Evolutionary conservation across 2,797 vertebrate species (phyloP).

Genomic region (Melopsittacus undulatus): DNA sequence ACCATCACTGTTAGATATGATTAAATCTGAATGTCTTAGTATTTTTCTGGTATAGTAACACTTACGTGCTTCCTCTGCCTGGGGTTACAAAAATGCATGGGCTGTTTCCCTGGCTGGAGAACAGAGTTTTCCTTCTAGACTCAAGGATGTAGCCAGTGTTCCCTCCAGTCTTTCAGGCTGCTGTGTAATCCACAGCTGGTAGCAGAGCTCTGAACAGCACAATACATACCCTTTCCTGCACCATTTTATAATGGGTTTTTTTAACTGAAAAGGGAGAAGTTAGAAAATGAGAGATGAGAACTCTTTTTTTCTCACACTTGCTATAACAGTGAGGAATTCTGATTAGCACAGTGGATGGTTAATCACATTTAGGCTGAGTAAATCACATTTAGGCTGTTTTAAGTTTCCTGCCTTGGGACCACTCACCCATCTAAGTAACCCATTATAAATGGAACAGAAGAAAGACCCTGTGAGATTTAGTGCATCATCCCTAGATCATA

Average conservation of each 20-base stretch:
- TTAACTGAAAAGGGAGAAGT: not conserved
- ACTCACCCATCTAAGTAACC: not conserved
- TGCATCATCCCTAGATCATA: not conserved
- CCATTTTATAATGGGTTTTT: not conserved
- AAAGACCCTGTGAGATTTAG: not conserved
- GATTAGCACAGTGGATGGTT: not conserved
- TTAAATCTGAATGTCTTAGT: not conserved
- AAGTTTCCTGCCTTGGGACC: not conserved
- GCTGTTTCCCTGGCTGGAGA: not conserved
- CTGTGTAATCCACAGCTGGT: not conserved
- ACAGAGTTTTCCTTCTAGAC: not conserved
- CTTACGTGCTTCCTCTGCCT: not conserved
- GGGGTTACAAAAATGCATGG: not conserved
- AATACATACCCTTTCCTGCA: not conserved
- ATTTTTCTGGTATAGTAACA: not conserved
- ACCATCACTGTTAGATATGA: not conserved
- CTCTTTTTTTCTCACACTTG: not conserved
- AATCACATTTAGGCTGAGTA: not conserved
- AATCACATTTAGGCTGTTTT: not conserved
- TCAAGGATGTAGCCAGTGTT: not conserved
- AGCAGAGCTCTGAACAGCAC: not conserved
- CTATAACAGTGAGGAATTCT: not conserved
- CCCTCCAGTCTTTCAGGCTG: not conserved
- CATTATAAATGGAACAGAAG: not conserved
- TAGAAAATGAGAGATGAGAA: not conserved